These are phyloP conservation scores for Holcopasites calliopsidis DNA, from an alignment of 1,140 invertebrate species.

Conservation along the genomic window DNA sequence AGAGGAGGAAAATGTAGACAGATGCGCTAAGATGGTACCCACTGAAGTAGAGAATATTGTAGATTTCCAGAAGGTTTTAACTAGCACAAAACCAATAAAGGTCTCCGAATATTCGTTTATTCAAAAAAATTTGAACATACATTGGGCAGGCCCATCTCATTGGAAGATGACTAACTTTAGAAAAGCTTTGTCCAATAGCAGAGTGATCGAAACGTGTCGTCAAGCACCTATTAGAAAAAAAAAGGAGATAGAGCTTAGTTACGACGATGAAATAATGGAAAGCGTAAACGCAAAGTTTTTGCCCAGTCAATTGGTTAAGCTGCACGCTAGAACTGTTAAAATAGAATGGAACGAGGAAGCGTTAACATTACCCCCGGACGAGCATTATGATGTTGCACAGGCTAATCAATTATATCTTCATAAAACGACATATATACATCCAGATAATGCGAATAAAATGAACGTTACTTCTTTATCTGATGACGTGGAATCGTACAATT, in stretches of 20 bases:
- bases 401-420: slow-evolving; percentile 60
- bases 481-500: slow-evolving; percentile 77
- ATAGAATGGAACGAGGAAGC: slow-evolving; percentile 65
- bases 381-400: slow-evolving; percentile 59
- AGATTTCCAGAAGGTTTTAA: slow-evolving; percentile 69
- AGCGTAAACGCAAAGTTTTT: slow-evolving; percentile 46
- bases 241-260: slow-evolving; percentile 61
- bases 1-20: slow-evolving; percentile 41
- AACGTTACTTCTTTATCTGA: slow-evolving; percentile 55
- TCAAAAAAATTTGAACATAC: slow-evolving; percentile 80
- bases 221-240: slow-evolving; percentile 58
- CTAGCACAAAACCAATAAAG: slow-evolving; percentile 58
- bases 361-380: slow-evolving; percentile 63
- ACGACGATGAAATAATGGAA: slow-evolving; percentile 43
- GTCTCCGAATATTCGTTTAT: slow-evolving; percentile 86
- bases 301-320: slow-evolving; percentile 27
- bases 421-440: neutral
- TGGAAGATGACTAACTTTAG: slow-evolving; percentile 82
- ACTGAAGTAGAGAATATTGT: slow-evolving; percentile 54
- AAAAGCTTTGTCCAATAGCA: slow-evolving; percentile 8
- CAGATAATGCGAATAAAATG: neutral
- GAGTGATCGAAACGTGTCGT: slow-evolving; percentile 45
- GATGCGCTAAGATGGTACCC: slow-evolving; percentile 27
- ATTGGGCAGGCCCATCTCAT: slow-evolving; percentile 88
- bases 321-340: slow-evolving; percentile 59